Evolutionary conservation across 92 coral and sea anemone species (phyloP), one percentile per base, ranked within the genome.

Genomic region (Palythoa caribaeorum): DNA sequence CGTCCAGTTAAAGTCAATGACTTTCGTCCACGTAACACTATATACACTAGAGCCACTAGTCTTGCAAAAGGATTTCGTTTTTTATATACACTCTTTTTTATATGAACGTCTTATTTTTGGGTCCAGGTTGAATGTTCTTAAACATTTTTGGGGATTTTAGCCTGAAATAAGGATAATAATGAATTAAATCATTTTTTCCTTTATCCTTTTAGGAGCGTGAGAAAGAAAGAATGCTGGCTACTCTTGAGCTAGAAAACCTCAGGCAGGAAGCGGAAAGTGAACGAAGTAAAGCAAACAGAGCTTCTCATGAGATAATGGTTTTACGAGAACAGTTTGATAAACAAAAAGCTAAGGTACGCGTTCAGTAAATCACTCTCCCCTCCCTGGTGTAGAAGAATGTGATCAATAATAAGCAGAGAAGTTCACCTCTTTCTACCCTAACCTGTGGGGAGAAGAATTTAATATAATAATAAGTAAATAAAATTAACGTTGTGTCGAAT

Each of bases 231-330:
- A 59, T 21, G 39, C 63, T 73, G 51, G 76, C 88, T 20, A 40
- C 75, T 9, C 87, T 84, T 8, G 94, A 91, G 44, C 38, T 91
- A 40, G 91, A 91, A 20, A 83, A 38, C 48, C 86, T 91, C 60
- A 84, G 89, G 70, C 79, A 44, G 47, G 85, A 94, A 77, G 91
- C 90, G 19, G 88, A 90, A 19, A 85, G 89, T 38, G 94, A 94
- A 80, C 95, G 90, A 19, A 54, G 73, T 12, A 83, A 83, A 17
- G 95, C 92, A 5, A 88, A 77, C 71, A 91, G 83, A 59, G 73
- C 90, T 73, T 83, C 92, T 14, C 90, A 89, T 48, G 94, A 94
- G 86, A 84, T 93, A 10, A 35, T 14, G 54, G 3, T 21, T 19
- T 39, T 76, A 54, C 92, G 86, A 69, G 84, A 84, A 66, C 88